A percentile compares a stretch with the other conserved stretches of the same genome.
Evolutionary conservation across 2,113 vertebrate genomes (phyloP).

Genomic region (Macquaria australasica): DNA sequence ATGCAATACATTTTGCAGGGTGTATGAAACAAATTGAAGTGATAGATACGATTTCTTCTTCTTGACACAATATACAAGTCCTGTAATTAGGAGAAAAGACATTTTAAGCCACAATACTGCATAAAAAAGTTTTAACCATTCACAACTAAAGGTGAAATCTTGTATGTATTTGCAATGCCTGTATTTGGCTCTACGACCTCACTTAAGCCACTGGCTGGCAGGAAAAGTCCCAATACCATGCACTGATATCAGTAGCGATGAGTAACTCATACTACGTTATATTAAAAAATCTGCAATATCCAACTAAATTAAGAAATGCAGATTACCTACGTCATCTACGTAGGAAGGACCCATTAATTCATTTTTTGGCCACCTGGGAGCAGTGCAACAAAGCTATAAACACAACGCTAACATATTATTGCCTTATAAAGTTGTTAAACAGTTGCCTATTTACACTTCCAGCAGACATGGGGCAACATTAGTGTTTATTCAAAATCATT

Average conservation of each 20-base stretch:
- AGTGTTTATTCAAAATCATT: slow-evolving; percentile 21
- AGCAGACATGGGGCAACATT: slow-evolving; percentile 15
- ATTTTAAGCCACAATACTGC: not conserved
- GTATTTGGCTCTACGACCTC: not conserved
- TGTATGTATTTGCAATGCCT: not conserved
- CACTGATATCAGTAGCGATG: not conserved
- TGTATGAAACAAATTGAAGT: not conserved
- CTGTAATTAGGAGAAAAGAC: not conserved
- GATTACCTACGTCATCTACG: no score
- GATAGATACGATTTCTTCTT: not conserved
- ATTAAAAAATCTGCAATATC: not conserved
- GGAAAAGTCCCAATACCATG: not conserved
- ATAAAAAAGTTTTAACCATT: not conserved
- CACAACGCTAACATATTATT: not conserved
- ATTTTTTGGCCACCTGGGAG: slow-evolving; percentile 12
- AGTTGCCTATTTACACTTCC: not conserved
- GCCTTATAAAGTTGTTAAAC: not conserved
- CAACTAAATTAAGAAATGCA: not conserved
- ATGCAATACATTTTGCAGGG: not conserved
- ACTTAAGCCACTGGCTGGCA: not conserved
- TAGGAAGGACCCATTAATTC: not conserved
- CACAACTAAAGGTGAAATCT: not conserved
- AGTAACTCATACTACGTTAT: not conserved
- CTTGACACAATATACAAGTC: not conserved
- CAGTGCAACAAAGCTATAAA: slow-evolving; percentile 9